Evolutionary conservation across 1,140 invertebrate species (phyloP).

Genomic region (Mesaphorura yosii): DNA sequence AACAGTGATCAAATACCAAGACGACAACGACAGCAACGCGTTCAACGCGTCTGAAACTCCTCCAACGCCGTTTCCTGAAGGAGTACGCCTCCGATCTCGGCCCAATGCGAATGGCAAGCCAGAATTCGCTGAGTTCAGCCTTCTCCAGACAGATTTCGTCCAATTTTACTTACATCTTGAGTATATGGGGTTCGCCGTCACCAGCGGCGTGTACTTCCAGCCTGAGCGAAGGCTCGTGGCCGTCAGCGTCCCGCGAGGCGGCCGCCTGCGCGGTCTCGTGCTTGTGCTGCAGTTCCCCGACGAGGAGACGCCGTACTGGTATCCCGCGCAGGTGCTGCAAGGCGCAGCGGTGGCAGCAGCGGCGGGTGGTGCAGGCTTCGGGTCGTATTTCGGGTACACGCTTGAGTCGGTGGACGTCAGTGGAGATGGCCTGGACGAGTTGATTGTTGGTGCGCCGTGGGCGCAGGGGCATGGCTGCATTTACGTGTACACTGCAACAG

Average conservation of each 20-base stretch:
- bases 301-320: background rate
- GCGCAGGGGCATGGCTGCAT: too few relatives aligned
- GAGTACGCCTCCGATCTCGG: too few relatives aligned
- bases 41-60: conserved; percentile 4
- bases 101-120: too few relatives aligned
- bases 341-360: conserved; percentile 8
- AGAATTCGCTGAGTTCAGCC: too few relatives aligned
- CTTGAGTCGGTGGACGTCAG: conserved; percentile 52
- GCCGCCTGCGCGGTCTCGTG: conserved; percentile 14
- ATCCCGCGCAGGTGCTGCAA: background rate
- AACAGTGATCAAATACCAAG: conserved; percentile 28
- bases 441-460: conserved; percentile 35
- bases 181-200: conserved; percentile 32
- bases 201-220: conserved; percentile 18
- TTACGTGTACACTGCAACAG: too few relatives aligned
- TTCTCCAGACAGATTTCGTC: too few relatives aligned
- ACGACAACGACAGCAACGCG: too few relatives aligned
- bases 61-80: background rate
- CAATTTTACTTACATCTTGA: conserved; percentile 31
- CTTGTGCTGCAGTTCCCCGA: conserved; percentile 18
- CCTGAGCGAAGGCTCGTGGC: conserved; percentile 18
- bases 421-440: conserved; percentile 49
- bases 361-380: conserved; percentile 38
- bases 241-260: conserved; percentile 18
- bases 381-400: conserved; percentile 15